Evolutionary conservation across 2,888 invertebrate genomes (phyloP).

Genomic region (Sussaba pulchella): DNA sequence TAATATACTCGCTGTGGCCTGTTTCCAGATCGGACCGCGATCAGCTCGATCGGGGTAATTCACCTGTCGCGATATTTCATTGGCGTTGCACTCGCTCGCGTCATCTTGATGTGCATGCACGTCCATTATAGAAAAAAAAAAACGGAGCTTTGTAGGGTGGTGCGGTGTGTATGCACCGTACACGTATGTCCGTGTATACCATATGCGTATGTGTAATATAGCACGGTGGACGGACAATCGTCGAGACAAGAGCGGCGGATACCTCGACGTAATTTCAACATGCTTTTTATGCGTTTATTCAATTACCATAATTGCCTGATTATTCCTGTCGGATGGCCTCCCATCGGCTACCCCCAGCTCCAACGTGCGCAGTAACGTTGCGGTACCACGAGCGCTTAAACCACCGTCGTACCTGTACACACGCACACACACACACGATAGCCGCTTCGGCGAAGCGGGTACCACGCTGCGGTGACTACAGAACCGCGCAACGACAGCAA

Average conservation of each 20-base stretch:
- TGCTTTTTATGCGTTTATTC: conserved; percentile 77
- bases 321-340: conserved; percentile 74
- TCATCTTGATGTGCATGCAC: conserved; percentile 64
- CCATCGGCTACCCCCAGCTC: conserved; percentile 43
- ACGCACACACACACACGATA: too few species aligned
- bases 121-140: conserved; percentile 58
- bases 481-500: too few species aligned
- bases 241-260: conserved; percentile 67
- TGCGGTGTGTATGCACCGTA: not conserved
- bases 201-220: too few species aligned
- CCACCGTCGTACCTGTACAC: conserved; percentile 52
- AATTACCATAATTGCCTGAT: conserved; percentile 83
- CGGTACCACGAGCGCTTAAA: conserved; percentile 45
- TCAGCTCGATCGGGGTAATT: conserved; percentile 60
- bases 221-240: conserved; percentile 55
- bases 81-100: conserved; percentile 61
- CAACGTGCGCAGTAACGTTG: conserved; percentile 35
- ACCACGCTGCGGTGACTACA: too few species aligned
- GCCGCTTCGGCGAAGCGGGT: too few species aligned
- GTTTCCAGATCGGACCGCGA: conserved; percentile 56
- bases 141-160: conserved; percentile 5
- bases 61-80: conserved; percentile 66
- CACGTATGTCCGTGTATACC: conserved; percentile 4
- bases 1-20: conserved; percentile 7
- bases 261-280: conserved; percentile 71